These are phyloP conservation scores for Ondatra zibethicus DNA, from an alignment of 2,113 vertebrate genomes.

Conservation along the genomic window DNA sequence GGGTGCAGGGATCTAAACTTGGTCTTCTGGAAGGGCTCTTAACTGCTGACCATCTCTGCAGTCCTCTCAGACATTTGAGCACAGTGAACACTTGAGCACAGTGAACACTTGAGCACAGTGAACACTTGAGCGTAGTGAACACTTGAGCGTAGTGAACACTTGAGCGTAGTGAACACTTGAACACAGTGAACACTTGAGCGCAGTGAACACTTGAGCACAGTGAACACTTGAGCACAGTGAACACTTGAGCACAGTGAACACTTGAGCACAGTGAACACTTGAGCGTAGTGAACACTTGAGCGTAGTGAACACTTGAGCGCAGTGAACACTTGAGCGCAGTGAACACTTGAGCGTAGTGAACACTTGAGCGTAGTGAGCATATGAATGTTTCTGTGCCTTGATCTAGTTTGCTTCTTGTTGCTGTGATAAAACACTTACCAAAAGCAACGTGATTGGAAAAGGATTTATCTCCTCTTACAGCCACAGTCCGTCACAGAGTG, in stretches of 20 bases:
- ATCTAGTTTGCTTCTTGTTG: background rate
- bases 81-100: background rate
- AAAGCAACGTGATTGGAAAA: background rate
- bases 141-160: too few species aligned
- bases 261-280: background rate
- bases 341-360: background rate
- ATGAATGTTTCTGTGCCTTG: background rate
- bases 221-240: background rate
- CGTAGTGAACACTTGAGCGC: too few species aligned
- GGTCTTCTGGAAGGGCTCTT: background rate
- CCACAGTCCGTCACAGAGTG: background rate
- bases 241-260: too few species aligned
- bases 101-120: background rate
- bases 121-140: background rate
- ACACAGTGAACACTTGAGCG: background rate
- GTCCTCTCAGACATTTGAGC: too few species aligned
- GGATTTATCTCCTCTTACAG: background rate
- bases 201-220: background rate
- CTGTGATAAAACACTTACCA: background rate
- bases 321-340: background rate
- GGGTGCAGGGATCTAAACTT: background rate
- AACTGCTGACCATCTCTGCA: too few species aligned
- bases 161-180: background rate
- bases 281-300: background rate
- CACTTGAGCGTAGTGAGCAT: background rate